Percentiles rank a stretch among this genome's conserved stretches.
Conservation (phyloP, 2,113 vertebrate genomes). For the Pao palembangensis region DNA sequence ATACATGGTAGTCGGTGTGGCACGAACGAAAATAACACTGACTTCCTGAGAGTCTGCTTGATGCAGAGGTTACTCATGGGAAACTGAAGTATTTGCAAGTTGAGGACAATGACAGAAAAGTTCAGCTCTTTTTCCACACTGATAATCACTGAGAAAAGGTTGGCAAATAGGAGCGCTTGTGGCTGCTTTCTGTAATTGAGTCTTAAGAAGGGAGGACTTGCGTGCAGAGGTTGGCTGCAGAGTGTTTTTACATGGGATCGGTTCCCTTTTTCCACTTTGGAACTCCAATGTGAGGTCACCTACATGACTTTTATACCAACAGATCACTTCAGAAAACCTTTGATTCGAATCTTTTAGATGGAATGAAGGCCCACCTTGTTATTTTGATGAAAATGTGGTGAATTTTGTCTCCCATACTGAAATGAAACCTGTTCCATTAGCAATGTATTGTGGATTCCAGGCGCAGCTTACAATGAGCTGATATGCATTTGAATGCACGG, state of each 20-base stretch:
- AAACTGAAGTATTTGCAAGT: conserved; percentile 33
- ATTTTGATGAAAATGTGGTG: conserved; percentile 56
- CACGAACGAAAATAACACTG: conserved; percentile 14
- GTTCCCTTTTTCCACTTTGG: conserved; percentile 63
- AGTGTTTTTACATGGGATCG: conserved; percentile 70
- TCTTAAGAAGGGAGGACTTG: conserved; percentile 69
- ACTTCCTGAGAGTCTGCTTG: conserved; percentile 32
- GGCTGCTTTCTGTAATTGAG: conserved; percentile 79
- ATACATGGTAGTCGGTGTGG: conserved; percentile 25
- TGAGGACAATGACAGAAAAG: conserved; percentile 45
- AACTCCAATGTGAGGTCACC: conserved; percentile 25
- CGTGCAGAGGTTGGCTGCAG: no score
- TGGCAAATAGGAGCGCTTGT: conserved; percentile 15
- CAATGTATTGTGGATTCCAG: conserved; percentile 39
- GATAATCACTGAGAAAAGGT: conserved; percentile 5
- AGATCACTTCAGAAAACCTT: conserved; percentile 42
- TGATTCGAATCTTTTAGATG: conserved; percentile 54
- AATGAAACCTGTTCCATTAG: conserved; percentile 57
- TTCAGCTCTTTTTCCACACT: conserved; percentile 31
- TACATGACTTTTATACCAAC: conserved; percentile 46
- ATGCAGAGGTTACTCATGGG: conserved; percentile 44
- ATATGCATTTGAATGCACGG: conserved; percentile 66
- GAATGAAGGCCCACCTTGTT: conserved; percentile 44
- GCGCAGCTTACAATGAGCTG: conserved; percentile 49
- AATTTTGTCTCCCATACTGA: conserved; percentile 34